Percentiles rank a stretch among this genome's conserved stretches.
Evolutionary conservation across 2,888 invertebrate genomes (phyloP).

Genomic region (Cataglyphis albicans): DNA sequence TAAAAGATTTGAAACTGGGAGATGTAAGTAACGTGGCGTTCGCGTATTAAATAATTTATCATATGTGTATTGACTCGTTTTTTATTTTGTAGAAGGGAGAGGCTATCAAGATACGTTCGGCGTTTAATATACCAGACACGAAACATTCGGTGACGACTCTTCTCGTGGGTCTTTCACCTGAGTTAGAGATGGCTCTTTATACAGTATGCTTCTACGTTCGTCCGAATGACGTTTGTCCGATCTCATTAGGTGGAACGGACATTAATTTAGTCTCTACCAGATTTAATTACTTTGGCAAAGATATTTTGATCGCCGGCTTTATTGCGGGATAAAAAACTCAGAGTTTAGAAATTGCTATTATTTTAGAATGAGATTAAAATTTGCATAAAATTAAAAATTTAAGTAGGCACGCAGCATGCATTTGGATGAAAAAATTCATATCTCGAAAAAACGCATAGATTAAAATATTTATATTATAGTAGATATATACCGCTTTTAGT

Average conservation of each 20-base stretch:
- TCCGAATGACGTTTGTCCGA: conserved; percentile 91
- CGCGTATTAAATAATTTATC: not conserved
- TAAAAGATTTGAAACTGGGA: conserved; percentile 90
- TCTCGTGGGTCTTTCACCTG: conserved; percentile 95
- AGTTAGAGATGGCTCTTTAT: conserved; percentile 96
- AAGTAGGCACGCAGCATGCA: not conserved
- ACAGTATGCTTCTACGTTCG: conserved; percentile 94
- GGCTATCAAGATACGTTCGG: conserved; percentile 91
- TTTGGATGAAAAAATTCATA: not conserved
- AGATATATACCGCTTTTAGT: conserved; percentile 16
- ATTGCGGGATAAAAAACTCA: conserved; percentile 22
- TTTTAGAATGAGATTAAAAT: conserved; percentile 1
- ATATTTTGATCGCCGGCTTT: conserved; percentile 92
- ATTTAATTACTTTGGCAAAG: conserved; percentile 92
- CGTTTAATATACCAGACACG: conserved; percentile 88
- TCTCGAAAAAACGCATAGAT: not conserved
- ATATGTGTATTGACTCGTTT: not conserved
- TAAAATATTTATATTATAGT: conserved; percentile 16
- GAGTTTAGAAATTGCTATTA: not conserved
- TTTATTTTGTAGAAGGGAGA: conserved; percentile 90
- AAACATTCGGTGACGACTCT: conserved; percentile 93
- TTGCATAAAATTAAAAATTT: not conserved
- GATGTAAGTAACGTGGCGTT: conserved; percentile 87
- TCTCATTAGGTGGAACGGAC: conserved; percentile 90
- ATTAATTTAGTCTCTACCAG: conserved; percentile 92